Conservation (phyloP, 1,140 invertebrate genomes). For the Lerema accius region DNA sequence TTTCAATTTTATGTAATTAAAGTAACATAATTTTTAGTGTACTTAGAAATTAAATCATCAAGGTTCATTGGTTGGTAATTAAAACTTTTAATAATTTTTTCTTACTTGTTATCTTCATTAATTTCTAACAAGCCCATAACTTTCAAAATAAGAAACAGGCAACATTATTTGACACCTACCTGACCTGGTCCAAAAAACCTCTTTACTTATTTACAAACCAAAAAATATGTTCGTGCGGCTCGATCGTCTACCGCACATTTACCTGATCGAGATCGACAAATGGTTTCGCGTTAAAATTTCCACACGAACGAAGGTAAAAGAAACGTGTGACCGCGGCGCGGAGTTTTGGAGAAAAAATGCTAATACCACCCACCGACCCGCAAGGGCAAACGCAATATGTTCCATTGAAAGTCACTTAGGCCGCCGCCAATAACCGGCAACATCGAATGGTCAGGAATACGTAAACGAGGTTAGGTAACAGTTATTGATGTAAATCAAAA, state of each 20-base stretch:
- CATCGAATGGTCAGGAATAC: constrained; percentile 20
- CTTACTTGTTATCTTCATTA: no score
- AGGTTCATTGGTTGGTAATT: no score
- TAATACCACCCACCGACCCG: constrained; percentile 48
- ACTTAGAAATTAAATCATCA: no score
- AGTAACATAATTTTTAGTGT: no score
- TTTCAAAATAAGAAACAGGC: no score
- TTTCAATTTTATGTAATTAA: no score
- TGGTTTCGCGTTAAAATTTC: constrained; percentile 29
- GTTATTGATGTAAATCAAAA: constrained; percentile 12
- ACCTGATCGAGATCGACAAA: constrained; percentile 22
- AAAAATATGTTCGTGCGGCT: constrained; percentile 10
- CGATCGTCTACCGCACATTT: constrained; percentile 20
- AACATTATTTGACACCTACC: no score
- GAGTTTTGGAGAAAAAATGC: constrained; percentile 53
- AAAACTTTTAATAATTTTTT: no score
- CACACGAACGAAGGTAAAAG: constrained; percentile 29
- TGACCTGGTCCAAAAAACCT: no score
- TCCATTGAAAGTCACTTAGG: constrained; percentile 43
- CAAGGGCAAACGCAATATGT: constrained; percentile 38
- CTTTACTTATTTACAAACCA: neutral
- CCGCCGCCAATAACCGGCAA: neutral
- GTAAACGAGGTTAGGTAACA: constrained; percentile 15
- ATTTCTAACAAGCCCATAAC: no score
- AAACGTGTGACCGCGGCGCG: constrained; percentile 30